phyloP scores from a whole-genome alignment of 2,113 vertebrate genomes.

The Silurus asotus region DNA sequence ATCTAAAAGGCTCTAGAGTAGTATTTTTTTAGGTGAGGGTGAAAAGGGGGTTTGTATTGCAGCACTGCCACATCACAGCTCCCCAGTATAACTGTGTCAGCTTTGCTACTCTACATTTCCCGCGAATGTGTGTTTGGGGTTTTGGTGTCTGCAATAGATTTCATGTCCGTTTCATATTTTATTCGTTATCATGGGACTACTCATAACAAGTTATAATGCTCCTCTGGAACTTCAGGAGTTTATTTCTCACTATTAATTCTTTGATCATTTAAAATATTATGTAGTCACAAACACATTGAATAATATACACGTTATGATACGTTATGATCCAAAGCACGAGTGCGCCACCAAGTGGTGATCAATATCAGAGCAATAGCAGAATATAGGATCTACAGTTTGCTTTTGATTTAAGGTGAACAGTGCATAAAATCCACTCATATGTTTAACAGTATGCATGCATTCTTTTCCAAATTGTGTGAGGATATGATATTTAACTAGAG shows the following conservation, averaged over 20 bases:
- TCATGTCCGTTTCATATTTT: too few species aligned
- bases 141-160: not conserved
- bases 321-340: not conserved
- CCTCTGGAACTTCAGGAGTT: not conserved
- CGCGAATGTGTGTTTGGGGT: not conserved
- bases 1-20: not conserved
- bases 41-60: not conserved
- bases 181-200: not conserved
- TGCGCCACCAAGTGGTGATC: conserved; percentile 33
- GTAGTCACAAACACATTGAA: not conserved
- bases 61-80: not conserved
- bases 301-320: not conserved
- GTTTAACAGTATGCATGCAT: not conserved
- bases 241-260: not conserved
- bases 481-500: not conserved
- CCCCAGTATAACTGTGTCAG: not conserved
- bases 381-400: not conserved
- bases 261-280: not conserved
- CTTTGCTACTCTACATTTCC: not conserved
- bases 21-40: too few species aligned
- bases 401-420: too few species aligned
- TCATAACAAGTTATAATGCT: not conserved
- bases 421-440: not conserved
- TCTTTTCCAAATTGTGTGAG: not conserved
- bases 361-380: too few species aligned